Base-by-base conservation (phyloP, 2,888 invertebrate genomes). In the Scaptomyza flava region DNA sequence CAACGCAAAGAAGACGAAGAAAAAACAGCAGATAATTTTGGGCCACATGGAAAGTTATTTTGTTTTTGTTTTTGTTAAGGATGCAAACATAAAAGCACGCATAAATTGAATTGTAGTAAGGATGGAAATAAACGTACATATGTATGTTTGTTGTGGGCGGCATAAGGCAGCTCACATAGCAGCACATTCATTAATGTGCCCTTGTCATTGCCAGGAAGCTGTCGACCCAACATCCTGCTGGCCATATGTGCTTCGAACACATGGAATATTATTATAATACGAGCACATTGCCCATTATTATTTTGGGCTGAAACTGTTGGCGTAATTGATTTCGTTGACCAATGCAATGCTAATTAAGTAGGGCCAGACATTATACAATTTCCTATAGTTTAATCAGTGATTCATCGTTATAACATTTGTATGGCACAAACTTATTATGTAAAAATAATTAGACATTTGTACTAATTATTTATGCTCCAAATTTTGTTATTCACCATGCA, bases 281-380 rank as follows among this genome's bases (percentile, higher is more conserved):
- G 31, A 51, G 36, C 52, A 53, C 20, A 56, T 30, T 23, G 33
- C 23, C 11, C 38, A 46, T 59, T 59, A 38, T 59, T 53, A 61
- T 59, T 46, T 67, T 17, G 64, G 62, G 52, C 43, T 57, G 65
- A 58, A 68, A 74, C 51, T 63, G 64, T 47, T 34, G 59, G 14
- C 43, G 50, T 84, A 82, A 82, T 82, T 82, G 87, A 81, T 84
- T 82, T 86, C 38, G 65, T 59, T 60, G 56, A 47, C 62, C 48
- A 58, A 27, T 27, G 23, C 56, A 65, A 27, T 56, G 31, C 62
- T 81, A 77, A 81, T 81, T 83, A 78, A 68, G 69, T 77, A 62
- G 36, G 34, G 11, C 47, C 56, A 23, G 61, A 43, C 52, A 61
- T 81, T 82, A 69, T 82, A 82, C 62, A 87, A 86, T 78, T 82